phyloP scores from a whole-genome alignment of 2,888 invertebrate genomes.

The Drosophila ustulata region DNA sequence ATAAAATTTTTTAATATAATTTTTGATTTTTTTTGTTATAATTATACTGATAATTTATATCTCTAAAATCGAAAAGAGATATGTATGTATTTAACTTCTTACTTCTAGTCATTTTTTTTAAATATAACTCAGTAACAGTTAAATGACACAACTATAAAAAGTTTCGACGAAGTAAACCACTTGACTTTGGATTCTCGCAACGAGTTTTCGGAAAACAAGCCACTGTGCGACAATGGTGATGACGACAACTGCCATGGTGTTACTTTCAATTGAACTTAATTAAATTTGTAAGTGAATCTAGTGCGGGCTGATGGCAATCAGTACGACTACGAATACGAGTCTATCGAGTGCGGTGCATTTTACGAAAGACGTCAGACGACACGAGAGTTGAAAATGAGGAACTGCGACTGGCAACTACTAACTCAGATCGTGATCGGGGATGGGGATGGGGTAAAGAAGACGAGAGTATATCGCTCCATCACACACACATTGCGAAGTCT shows the following conservation, averaged over 20 bases:
- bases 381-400: slow-evolving; percentile 56
- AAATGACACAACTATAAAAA: no score
- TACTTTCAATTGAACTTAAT: slow-evolving; percentile 85
- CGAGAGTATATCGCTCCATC: slow-evolving; percentile 28
- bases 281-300: slow-evolving; percentile 85
- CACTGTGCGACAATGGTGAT: slow-evolving; percentile 13
- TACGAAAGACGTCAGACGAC: slow-evolving; percentile 33
- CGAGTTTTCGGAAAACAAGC: slow-evolving; percentile 9
- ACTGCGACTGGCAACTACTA: slow-evolving; percentile 32
- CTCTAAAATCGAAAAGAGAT: no score
- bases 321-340: slow-evolving; percentile 17
- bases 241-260: slow-evolving; percentile 68
- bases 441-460: slow-evolving; percentile 16
- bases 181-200: no score
- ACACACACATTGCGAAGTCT: slow-evolving; percentile 39
- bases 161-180: no score
- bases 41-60: no score
- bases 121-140: no score
- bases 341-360: slow-evolving; percentile 42
- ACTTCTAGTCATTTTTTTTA: no score
- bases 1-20: no score
- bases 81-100: no score
- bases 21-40: no score
- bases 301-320: slow-evolving; percentile 74
- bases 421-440: slow-evolving; percentile 10